A percentile compares a stretch with the other conserved stretches of the same genome.
Conservation (phyloP, 2,113 vertebrate genomes). For the Arothron firmamentum region DNA sequence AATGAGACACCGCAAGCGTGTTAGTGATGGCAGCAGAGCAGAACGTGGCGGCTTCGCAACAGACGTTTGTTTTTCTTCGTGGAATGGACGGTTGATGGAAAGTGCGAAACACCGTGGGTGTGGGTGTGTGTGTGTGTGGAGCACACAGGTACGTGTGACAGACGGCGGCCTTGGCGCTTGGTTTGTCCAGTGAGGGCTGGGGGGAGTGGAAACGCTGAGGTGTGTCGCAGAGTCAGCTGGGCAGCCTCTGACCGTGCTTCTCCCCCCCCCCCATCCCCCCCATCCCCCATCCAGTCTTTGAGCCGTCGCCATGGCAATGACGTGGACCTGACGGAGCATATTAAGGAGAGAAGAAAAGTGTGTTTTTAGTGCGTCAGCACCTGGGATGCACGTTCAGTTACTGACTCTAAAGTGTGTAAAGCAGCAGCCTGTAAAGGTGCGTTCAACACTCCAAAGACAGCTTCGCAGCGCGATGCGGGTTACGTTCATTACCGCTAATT, state of each 20-base stretch:
- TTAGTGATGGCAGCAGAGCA: constrained; percentile 5
- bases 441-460: no score
- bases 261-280: constrained; percentile 62
- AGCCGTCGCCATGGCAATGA: constrained; percentile 81
- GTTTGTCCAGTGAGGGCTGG: no score
- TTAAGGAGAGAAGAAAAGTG: not conserved
- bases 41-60: constrained; percentile 19
- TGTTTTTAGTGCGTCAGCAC: not conserved
- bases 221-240: constrained; percentile 57
- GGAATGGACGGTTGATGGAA: constrained; percentile 56
- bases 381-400: no score
- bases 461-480: no score
- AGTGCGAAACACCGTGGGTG: constrained; percentile 13
- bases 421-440: no score
- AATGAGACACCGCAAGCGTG: not conserved
- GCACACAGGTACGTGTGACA: not conserved
- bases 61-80: constrained; percentile 21
- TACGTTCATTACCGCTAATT: no score
- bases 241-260: constrained; percentile 78
- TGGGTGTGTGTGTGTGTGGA: no score
- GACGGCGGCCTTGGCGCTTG: no score
- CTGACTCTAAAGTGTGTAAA: no score
- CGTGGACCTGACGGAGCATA: no score
- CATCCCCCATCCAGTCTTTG: constrained; percentile 82
- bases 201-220: constrained; percentile 4